These are phyloP conservation scores for Rhingia campestris DNA, from an alignment of 2,888 invertebrate genomes.

Conservation along the genomic window DNA sequence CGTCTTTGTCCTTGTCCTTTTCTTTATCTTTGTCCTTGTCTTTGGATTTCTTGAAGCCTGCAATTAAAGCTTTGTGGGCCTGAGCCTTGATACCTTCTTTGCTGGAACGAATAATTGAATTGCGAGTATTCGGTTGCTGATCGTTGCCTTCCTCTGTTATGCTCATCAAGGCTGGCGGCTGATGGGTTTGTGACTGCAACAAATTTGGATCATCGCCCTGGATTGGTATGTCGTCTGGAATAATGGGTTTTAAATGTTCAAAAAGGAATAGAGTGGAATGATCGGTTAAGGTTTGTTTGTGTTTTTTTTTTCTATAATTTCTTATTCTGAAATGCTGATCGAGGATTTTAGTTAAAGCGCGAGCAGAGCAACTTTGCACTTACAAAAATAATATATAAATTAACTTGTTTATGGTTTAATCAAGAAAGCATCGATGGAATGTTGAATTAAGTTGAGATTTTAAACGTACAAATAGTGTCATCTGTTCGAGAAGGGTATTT, in stretches of 20 bases:
- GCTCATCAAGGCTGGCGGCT: constrained; percentile 79
- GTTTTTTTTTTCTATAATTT: constrained; percentile 26
- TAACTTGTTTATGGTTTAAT: background rate
- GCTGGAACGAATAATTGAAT: constrained; percentile 81
- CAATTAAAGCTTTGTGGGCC: constrained; percentile 82
- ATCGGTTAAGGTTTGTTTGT: constrained; percentile 29
- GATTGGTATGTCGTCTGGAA: constrained; percentile 94
- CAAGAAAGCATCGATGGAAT: constrained; percentile 9
- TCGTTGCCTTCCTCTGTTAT: constrained; percentile 82
- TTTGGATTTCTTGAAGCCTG: constrained; percentile 82
- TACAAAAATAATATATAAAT: constrained; percentile 14
- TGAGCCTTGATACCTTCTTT: constrained; percentile 82
- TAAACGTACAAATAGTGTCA: background rate
- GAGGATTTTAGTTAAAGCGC: constrained; percentile 50
- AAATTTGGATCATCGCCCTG: constrained; percentile 83
- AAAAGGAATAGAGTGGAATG: constrained; percentile 39
- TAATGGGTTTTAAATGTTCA: constrained; percentile 66
- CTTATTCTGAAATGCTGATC: constrained; percentile 52
- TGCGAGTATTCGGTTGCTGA: constrained; percentile 77
- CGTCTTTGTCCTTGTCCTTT: constrained; percentile 75
- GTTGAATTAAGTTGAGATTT: constrained; percentile 1
- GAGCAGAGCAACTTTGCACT: constrained; percentile 63
- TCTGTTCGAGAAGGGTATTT: background rate
- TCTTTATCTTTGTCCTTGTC: constrained; percentile 82
- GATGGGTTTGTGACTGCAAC: constrained; percentile 77